Base-by-base conservation (phyloP, 2,113 vertebrate species). In the Mustela nigripes region DNA sequence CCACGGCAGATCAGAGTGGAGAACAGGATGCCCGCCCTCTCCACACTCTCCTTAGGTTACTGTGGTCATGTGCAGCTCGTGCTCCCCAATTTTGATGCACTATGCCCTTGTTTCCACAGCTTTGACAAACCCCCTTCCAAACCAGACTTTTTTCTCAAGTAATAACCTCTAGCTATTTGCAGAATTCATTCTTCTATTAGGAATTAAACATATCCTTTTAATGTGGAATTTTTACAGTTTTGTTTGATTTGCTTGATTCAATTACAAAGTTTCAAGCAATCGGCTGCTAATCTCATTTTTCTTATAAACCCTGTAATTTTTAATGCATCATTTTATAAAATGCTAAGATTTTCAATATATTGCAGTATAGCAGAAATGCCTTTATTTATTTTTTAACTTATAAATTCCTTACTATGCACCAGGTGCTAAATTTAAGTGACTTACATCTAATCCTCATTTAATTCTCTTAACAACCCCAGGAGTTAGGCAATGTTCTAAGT, bases 221-320 rank as follows among this genome's bases (percentile, higher is more conserved):
- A 82, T 53, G 22, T 18, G 4, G 39, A 79, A 71, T 88, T 96
- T 94, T 92, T 81, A 85, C 28, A 36, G 62, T 48, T 88, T 82
- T 92, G 36, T 85, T 89, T 74, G 48, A 28, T 45, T 48, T 78
- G 74, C 74, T 78, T 85, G 85, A 7, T 82, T 8, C 50, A 24
- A 94, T 53, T 85, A 93, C 14, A 92, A 97, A 97, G 82, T 73
- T 96, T 83, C 36, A 92, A 94, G 53, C 31, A 87, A 19, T 76
- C 62, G 53, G 60, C 3, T 31, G 50, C 82, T 76, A 69, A 80
- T 82, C 14, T 90, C 78, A 90, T 50, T 85, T 94, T 97, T 92
- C 87, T 97, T 65, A 39, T 78, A 85, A 92, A 14, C 16, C 56
- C 67, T 88, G 0, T 39, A 74, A 84, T 53, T 81, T 94, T 86